Base-by-base conservation (phyloP, 2,797 vertebrate species). In the Chiroxiphia lanceolata region DNA sequence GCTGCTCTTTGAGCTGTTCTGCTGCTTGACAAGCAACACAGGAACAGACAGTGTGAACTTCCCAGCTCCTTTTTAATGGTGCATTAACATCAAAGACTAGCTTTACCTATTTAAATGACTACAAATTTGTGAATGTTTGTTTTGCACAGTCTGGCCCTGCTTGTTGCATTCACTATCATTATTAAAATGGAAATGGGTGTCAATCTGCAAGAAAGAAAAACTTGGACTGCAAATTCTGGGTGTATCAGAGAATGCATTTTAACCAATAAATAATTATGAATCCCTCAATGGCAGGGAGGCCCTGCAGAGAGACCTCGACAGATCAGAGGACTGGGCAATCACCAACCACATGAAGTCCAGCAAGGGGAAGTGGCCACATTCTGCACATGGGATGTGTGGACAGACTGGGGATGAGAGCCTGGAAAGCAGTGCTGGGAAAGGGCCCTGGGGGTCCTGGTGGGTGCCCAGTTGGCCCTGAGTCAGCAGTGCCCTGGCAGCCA, bases 31-130 rank as follows among this genome's bases (percentile, higher is more conserved):
- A 81, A 67, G 67, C 0, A 0, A 77, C 51, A 31, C 15, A 54
- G 77, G 61, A 95, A 38, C 53, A 87, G 76, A 67, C 4, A 7
- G 0, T 13, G 23, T 81, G 69, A 89, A 92, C 20, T 82, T 87
- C 36, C n/a, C 13, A 1, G 77, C 33, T 95, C 53, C 67, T 76
- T 94, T 68, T 83, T 87, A 87, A 68, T 89, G 42, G n/a, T 60
- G 71, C 27, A 21, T 90, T 87, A 72, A 76, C 78, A 83, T 92
- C 85, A 93, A 94, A 93, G 75, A 40, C 85, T 56, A 48, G 54
- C 72, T 94, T 96, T 94, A 54, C 87, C 63, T 93, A 82, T 89
- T 95, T 91, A 95, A 96, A 94, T 68, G 8, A 90, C 80, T 82
- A 93, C 84, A 96, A 95, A 93, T 93, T 77, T 89, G 77, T 33